phyloP scores from a whole-genome alignment of 2,797 vertebrate species.

The Sorex maritimensis region DNA sequence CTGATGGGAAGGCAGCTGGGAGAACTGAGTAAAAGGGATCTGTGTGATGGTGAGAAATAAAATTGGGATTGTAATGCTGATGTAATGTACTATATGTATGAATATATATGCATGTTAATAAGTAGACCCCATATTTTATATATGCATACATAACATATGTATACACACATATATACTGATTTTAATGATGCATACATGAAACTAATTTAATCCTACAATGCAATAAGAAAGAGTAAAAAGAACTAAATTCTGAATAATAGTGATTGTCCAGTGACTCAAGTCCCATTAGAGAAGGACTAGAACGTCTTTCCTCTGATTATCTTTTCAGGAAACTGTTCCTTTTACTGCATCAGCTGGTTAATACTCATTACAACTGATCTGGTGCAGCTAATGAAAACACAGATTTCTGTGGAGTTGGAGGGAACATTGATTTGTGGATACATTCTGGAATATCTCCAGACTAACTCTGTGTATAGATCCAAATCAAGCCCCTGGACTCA shows the following conservation, averaged over 20 bases:
- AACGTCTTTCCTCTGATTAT: neutral
- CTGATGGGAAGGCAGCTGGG: neutral
- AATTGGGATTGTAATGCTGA: no score
- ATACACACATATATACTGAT: neutral
- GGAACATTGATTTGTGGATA: neutral
- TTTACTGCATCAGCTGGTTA: neutral
- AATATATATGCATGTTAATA: no score
- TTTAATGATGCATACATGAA: neutral
- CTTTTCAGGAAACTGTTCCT: neutral
- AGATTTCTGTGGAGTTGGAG: slow-evolving; percentile 6
- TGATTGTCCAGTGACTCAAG: neutral
- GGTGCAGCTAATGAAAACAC: neutral
- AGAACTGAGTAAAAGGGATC: neutral
- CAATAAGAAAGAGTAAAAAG: neutral
- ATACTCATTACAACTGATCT: neutral
- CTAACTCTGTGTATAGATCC: neutral
- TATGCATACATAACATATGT: no score
- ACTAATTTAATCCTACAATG: neutral
- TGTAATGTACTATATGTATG: neutral
- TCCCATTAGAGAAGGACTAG: neutral
- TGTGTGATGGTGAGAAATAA: neutral
- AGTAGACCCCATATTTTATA: no score
- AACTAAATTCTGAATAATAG: neutral
- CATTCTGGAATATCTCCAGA: neutral
- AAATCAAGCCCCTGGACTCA: neutral